These are phyloP conservation scores for Lepidotrigona ventralis DNA, from an alignment of 1,140 invertebrate genomes.

Conservation along the genomic window DNA sequence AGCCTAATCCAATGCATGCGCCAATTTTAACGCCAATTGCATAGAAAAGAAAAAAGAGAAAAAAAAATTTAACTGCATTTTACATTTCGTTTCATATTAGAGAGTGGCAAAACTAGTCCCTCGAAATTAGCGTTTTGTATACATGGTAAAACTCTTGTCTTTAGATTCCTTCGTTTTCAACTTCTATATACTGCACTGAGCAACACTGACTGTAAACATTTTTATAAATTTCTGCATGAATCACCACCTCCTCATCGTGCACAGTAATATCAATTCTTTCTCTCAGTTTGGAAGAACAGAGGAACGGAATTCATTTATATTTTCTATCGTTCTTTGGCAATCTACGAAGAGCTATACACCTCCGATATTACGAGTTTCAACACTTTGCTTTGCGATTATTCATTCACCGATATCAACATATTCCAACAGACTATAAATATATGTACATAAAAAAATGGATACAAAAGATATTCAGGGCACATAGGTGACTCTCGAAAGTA, in stretches of 20 bases:
- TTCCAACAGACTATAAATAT: not conserved
- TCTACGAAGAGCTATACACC: conserved; percentile 49
- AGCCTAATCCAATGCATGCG: not conserved
- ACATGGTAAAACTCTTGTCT: not conserved
- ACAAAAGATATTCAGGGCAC: not conserved
- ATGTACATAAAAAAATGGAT: conserved; percentile 7
- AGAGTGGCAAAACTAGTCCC: conserved; percentile 16
- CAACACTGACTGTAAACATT: conserved; percentile 67
- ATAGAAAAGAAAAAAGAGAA: not conserved
- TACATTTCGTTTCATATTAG: not conserved
- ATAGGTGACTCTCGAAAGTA: conserved; percentile 14
- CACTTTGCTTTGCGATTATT: not conserved
- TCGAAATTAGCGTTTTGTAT: conserved; percentile 22
- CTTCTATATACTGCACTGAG: conserved; percentile 21
- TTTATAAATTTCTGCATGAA: conserved; percentile 73
- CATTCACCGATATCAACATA: not conserved
- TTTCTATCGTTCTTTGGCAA: conserved; percentile 39
- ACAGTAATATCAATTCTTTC: conserved; percentile 23
- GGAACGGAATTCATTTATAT: conserved; percentile 23
- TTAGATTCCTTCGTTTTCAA: conserved; percentile 2
- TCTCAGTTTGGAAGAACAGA: conserved; percentile 33
- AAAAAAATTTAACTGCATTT: conserved; percentile 7
- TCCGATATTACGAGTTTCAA: conserved; percentile 8
- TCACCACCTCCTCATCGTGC: conserved; percentile 4
- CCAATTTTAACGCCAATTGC: not conserved